Base-by-base conservation (phyloP, 2,888 invertebrate species). In the Stenotaenia linearis region DNA sequence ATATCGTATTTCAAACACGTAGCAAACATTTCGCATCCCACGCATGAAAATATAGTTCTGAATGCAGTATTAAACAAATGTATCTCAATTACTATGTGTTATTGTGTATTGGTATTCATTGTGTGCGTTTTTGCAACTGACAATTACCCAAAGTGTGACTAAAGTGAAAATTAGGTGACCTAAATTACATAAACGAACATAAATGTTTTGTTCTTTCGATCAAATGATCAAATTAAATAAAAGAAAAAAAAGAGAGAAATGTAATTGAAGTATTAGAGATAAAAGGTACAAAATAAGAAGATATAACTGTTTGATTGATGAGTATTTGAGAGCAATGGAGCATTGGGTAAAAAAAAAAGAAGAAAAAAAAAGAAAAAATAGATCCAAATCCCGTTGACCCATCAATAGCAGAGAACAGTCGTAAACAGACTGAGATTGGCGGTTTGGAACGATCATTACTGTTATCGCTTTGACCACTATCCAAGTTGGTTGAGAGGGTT, bases 331-430 rank as follows among this genome's bases (percentile, higher is more conserved):
- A 4, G 69, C 69, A 69, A 69, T 69, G 69, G 69, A 69, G 69
- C 69, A 69, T 69, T 28, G 69, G 9, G 12, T 28, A 69, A 69
- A 28, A 25, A 28, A 28, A 2, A 25, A 25, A 28, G 23, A 69
- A 69, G 21, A 69, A 69, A 69, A 1, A n/a, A 69, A 69, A n/a
- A 45, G 12, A 45, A 1, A n/a, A 69, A 69, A n/a, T 10, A 69
- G 69, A 69, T 69, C 69, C 69, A 69, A 69, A 69, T 69, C 69
- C 69, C 69, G 69, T 28, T 69, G 69, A 69, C 28, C 69, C 69
- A 69, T 69, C 69, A 69, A 69, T 69, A 69, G 69, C 69, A 69
- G 15, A 28, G 28, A 25, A 69, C 69, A 25, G 69, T 69, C 69
- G 69, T 69, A 69, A 69, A 69, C 69, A 69, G 69, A 69, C 23